Evolutionary conservation across 1,140 invertebrate genomes (phyloP).

Genomic region (Bombus picipes): DNA sequence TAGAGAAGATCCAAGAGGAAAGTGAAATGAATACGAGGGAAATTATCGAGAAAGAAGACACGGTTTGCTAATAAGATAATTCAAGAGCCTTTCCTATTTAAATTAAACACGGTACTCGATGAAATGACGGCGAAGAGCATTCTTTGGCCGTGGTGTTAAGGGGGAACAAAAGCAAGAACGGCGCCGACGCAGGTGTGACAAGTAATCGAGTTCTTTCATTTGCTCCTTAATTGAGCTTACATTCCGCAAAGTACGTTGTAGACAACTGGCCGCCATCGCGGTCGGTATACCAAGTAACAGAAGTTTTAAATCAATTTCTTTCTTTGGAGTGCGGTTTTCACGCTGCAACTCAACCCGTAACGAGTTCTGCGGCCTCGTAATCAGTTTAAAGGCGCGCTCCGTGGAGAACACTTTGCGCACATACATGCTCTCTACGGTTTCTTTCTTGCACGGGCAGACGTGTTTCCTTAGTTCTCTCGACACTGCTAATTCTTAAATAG

Average conservation of each 20-base stretch:
- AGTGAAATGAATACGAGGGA: background rate
- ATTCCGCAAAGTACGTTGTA: conserved; percentile 13
- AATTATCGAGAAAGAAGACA: background rate
- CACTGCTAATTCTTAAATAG: background rate
- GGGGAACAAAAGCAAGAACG: background rate
- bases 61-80: background rate
- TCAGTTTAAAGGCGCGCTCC: conserved; percentile 31
- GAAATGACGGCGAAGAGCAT: background rate
- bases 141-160: background rate
- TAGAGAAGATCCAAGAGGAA: too few relatives aligned
- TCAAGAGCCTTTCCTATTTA: background rate
- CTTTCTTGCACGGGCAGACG: background rate
- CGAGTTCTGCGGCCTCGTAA: conserved; percentile 34
- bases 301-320: conserved; percentile 57
- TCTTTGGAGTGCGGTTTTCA: conserved; percentile 37
- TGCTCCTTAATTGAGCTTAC: conserved; percentile 38
- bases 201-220: conserved; percentile 35
- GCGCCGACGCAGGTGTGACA: background rate
- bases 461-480: background rate
- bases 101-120: background rate
- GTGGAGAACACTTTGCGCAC: conserved; percentile 29
- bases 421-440: background rate
- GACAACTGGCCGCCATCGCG: conserved; percentile 24
- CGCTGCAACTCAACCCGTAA: conserved; percentile 28
- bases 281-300: background rate